Conservation (phyloP, 2,888 invertebrate species). For the Agonopterix subpropinquella region DNA sequence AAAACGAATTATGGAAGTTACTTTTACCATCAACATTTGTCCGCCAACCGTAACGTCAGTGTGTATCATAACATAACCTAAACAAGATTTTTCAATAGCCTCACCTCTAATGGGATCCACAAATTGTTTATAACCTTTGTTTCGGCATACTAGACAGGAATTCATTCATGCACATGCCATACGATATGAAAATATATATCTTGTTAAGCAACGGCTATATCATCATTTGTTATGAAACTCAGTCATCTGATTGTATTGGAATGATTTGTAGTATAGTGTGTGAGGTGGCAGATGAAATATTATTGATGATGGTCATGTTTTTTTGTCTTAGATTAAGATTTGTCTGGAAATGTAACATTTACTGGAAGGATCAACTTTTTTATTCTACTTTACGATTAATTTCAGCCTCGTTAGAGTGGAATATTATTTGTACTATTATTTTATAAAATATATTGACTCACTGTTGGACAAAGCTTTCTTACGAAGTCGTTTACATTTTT, state of each 20-base stretch:
- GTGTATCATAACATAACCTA: too few species aligned
- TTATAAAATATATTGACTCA: too few species aligned
- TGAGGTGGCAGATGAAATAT: constrained; percentile 9
- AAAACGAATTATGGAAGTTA: too few species aligned
- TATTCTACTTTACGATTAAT: too few species aligned
- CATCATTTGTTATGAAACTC: constrained; percentile 52
- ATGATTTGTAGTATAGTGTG: constrained; percentile 17
- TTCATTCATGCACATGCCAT: constrained; percentile 44
- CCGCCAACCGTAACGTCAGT: too few species aligned
- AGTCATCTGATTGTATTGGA: constrained; percentile 19
- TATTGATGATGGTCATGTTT: neutral
- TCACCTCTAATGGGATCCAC: constrained; percentile 42
- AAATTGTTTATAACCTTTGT: constrained; percentile 61
- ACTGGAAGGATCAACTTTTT: too few species aligned
- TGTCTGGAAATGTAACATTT: too few species aligned
- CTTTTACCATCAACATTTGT: too few species aligned
- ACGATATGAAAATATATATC: constrained; percentile 45
- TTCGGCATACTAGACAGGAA: constrained; percentile 37
- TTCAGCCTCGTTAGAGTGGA: too few species aligned
- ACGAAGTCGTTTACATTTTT: too few species aligned
- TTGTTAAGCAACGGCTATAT: constrained; percentile 55
- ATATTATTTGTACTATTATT: too few species aligned
- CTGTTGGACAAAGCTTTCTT: too few species aligned
- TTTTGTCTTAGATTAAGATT: neutral
- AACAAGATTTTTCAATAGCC: constrained; percentile 33